Conservation (phyloP, 2,113 vertebrate genomes). For the Erythrocercus mccallii region DNA sequence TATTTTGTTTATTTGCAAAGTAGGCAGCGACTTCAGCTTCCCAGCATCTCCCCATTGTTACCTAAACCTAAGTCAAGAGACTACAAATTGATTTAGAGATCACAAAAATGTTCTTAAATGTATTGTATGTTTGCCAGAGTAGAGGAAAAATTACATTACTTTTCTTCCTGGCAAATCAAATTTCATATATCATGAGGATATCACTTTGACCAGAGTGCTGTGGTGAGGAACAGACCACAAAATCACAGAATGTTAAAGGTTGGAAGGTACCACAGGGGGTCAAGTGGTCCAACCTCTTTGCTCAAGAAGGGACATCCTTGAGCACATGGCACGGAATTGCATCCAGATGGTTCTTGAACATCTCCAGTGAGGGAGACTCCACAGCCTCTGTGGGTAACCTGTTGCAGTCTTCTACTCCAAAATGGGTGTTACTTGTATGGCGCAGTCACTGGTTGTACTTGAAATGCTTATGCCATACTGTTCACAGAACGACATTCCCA, state of each 20-base stretch:
- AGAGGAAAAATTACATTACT: neutral
- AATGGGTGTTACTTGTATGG: rapidly evolving
- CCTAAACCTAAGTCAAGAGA: neutral
- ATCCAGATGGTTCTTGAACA: neutral
- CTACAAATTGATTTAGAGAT: neutral
- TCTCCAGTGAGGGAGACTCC: neutral
- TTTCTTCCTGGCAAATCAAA: neutral
- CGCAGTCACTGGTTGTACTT: neutral
- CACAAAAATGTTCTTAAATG: neutral
- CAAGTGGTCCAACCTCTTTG: neutral
- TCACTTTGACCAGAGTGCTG: neutral
- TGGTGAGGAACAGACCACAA: neutral
- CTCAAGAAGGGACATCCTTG: neutral
- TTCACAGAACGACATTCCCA: neutral
- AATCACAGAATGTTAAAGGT: neutral
- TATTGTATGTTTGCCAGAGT: neutral
- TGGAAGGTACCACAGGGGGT: neutral
- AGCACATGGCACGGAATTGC: neutral
- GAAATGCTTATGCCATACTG: neutral
- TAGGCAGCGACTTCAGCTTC: neutral
- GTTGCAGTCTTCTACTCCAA: neutral
- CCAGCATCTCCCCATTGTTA: neutral
- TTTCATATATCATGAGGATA: neutral
- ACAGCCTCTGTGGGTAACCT: neutral
- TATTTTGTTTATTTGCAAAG: neutral